These are phyloP conservation scores for Pangasius larnaudii DNA, from an alignment of 2,797 vertebrate species.

Conservation along the genomic window DNA sequence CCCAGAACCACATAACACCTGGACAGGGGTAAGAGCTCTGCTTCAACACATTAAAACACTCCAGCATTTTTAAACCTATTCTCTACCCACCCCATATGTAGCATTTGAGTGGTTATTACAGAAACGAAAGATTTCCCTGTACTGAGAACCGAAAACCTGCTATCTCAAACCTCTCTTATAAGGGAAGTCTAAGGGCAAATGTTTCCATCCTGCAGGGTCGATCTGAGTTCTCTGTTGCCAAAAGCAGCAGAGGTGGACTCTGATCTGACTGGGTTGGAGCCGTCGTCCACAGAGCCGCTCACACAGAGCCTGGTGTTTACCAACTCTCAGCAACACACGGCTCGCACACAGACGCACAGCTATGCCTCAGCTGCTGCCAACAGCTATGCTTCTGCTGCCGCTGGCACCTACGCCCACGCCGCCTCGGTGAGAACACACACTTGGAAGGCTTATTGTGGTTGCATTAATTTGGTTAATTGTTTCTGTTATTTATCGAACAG, in stretches of 20 bases:
- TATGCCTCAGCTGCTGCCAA: constrained; percentile 84
- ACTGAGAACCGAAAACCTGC: not conserved
- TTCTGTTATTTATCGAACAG: not conserved
- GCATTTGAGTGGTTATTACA: not conserved
- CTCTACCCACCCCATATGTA: not conserved
- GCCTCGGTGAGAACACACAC: constrained; percentile 69
- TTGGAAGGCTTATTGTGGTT: not conserved
- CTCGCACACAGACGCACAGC: constrained; percentile 82
- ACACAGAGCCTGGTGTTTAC: constrained; percentile 95
- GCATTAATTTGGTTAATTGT: not conserved
- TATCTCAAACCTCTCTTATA: not conserved
- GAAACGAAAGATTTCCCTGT: not conserved
- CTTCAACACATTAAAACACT: not conserved
- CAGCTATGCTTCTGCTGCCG: constrained; percentile 77
- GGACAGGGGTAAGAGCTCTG: constrained; percentile 78
- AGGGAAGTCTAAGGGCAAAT: not conserved
- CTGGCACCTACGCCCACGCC: constrained; percentile 75
- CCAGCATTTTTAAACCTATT: not conserved
- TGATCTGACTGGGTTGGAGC: constrained; percentile 78
- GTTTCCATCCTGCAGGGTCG: constrained; percentile 64
- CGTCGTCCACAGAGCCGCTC: constrained; percentile 82
- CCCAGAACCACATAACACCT: constrained; percentile 79
- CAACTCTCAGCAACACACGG: constrained; percentile 90
- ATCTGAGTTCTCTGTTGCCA: constrained; percentile 71
- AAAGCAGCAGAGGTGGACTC: constrained; percentile 68